phyloP scores from a whole-genome alignment of 2,113 vertebrate species.

The Phoenicopterus ruber region DNA sequence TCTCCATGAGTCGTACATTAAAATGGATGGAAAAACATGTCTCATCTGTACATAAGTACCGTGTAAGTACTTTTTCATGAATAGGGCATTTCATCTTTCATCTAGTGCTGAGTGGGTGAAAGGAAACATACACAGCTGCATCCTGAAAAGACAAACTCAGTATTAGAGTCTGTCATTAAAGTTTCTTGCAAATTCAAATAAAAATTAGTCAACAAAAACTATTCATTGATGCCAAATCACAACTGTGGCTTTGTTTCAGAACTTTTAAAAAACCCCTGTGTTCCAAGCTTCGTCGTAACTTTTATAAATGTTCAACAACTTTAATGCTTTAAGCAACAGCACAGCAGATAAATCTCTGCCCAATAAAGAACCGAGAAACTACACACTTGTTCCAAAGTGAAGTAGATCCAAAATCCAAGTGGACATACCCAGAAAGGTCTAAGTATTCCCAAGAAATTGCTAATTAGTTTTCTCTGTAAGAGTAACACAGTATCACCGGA shows the following conservation, averaged over 20 bases:
- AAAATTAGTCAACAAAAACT: constrained; percentile 51
- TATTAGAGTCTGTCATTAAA: constrained; percentile 44
- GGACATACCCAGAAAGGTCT: neutral
- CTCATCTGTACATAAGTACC: constrained; percentile 28
- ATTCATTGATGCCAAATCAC: constrained; percentile 36
- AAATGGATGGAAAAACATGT: constrained; percentile 33
- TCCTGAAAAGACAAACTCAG: constrained; percentile 53
- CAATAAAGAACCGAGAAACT: neutral
- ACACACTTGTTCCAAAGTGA: neutral
- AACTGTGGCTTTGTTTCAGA: constrained; percentile 18
- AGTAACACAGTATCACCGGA: neutral
- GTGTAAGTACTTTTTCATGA: constrained; percentile 55
- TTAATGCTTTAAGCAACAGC: neutral
- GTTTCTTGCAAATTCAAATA: constrained; percentile 59
- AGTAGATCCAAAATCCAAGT: neutral
- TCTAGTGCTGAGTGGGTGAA: constrained; percentile 52
- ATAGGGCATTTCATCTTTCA: constrained; percentile 62
- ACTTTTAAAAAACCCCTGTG: neutral
- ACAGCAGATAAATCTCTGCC: neutral
- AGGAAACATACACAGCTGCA: constrained; percentile 62
- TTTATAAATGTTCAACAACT: neutral
- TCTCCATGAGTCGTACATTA: neutral
- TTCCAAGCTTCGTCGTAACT: constrained; percentile 11
- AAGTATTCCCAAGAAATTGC: neutral
- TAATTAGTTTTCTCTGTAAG: neutral